Evolutionary conservation across 2,888 invertebrate genomes (phyloP), one percentile per base, ranked within the genome.

Genomic region (Oscheius sp.): DNA sequence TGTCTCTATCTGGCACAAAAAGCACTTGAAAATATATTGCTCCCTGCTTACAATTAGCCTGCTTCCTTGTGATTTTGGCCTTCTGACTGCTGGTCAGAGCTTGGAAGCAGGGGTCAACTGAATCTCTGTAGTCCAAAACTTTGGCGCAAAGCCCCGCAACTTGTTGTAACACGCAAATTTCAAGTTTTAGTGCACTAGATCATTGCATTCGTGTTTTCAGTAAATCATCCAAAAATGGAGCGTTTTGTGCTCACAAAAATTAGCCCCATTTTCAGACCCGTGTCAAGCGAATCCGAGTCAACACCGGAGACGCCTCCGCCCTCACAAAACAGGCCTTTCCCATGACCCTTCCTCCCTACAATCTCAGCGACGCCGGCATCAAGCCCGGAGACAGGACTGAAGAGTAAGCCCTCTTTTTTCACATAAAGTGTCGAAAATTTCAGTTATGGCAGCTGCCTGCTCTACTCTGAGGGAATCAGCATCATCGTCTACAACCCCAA

Each of bases 391-490:
- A 58, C 10, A 32, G 7, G 3, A 7, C 10, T 1, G 57, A 70
- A 35, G 35, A 57, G 33, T 53, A 70, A 5, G 13, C 11, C 9
- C 29, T 70, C 48, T 68, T 48, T 74, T 70, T 33, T 13, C 68
- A 50, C 7, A 42, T 21, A 33, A 13, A 2, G 7, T 33, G 37
- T 29, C 9, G 21, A 21, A 42, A 3, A 42, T 62, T 60, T 59
- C 13, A 74, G 29, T 1, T 70, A 70, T 10, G 75, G 58, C 33
- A 70, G 73, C 32, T 85, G 85, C 55, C 76, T 85, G 33, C 70
- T 85, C 74, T 85, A 85, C 63, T 55, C 82, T 1, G 85, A 85
- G 50, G 85, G 85, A 35, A 32, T 85, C 33, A 77, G 76, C 35
- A 65, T 85, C 42, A 74, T 84, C 37, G 78, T 77, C 53, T 59